Evolutionary conservation across 2,888 invertebrate genomes (phyloP), one percentile per base, ranked within the genome.

Genomic region (Leptura quadrifasciata): DNA sequence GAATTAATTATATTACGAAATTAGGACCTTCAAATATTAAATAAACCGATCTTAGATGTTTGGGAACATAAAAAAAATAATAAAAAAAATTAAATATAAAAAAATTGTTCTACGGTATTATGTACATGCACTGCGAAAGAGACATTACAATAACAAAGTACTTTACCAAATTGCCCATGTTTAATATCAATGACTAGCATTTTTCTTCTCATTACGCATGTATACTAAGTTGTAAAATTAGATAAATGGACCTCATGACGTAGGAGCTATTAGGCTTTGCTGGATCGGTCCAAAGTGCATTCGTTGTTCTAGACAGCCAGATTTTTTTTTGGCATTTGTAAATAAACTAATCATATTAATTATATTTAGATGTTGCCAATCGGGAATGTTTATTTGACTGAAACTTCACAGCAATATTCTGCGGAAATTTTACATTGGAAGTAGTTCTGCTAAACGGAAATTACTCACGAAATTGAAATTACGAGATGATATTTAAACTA

Each of bases 161-260:
- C 39, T 63, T 35, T n/a, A 39, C 31, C 39, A 63, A 63, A 35
- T 63, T 60, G 31, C 9, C 21, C 15, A 10, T 15, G 10, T 57
- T 21, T 21, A 57, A 57, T 57, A 20, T 57, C 9, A 60, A 6
- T 21, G 60, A 27, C 27, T 27, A n/a, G 9, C 8, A 24, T 27
- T n/a, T 60, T 60, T 27, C 15, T 31, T 60, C 24, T 60, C n/a
- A 6, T 15, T 15, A 15, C 15, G 2, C 39, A 15, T 15, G 1
- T 39, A 39, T 39, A 39, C 17, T 47, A 47, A 15, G n/a, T 47
- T 47, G 47, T n/a, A 47, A 47, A 47, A 47, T 47, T 47, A 47
- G 12, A 47, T 47, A 47, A 47, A 12, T 47, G 5, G n/a, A 31
- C 8, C 6, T 4, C 47, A n/a, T 47, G 47, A 47, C n/a, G 47